Base-by-base conservation (phyloP, 2,113 vertebrate genomes). In the Archilochus colubris region DNA sequence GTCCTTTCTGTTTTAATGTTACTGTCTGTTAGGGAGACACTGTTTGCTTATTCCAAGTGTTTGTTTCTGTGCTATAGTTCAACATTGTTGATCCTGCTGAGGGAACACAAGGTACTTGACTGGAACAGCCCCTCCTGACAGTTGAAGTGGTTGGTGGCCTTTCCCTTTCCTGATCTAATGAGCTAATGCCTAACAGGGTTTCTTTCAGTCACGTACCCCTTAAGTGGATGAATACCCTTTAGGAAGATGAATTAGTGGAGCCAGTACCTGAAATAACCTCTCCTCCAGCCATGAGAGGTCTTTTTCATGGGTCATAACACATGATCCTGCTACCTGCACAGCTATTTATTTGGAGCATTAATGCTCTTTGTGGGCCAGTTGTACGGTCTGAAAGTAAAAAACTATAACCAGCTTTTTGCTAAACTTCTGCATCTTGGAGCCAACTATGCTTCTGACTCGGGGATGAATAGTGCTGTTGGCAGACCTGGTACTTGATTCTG, bases 31-130 rank as follows among this genome's bases (percentile, higher is more conserved):
- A 48, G 21, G 31, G 38, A 59, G 38, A 59, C 3, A 2, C 14
- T 46, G 31, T 57, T 87, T 46, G 51, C 51, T 64, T 82, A 28
- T 54, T 86, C 57, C 58, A 84, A 31, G 18, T 36, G 30, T 54
- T 81, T 78, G 24, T 53, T 90, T 91, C 53, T 70, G 73, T 75
- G 53, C 61, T 44, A 22, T 20, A 61, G 86, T 84, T 92, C 58
- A 92, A 0, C 2, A 3, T 8, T 50, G 40, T 19, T 79, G 30
- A 3, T 86, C 23, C 50, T 67, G 16, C 62, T 80, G 63, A 59
- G 53, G 55, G 64, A 83, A 82, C 78, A 64, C 7, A n/a, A 69
- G 17, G 86, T 80, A 14, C 44, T 73, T 68, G 33, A 30, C 33
- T 54, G 51, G 79, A 92, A 43, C 15, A 36, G 86, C 21, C 43